phyloP scores from a whole-genome alignment of 2,113 vertebrate genomes.

The Epinephelus lanceolatus region DNA sequence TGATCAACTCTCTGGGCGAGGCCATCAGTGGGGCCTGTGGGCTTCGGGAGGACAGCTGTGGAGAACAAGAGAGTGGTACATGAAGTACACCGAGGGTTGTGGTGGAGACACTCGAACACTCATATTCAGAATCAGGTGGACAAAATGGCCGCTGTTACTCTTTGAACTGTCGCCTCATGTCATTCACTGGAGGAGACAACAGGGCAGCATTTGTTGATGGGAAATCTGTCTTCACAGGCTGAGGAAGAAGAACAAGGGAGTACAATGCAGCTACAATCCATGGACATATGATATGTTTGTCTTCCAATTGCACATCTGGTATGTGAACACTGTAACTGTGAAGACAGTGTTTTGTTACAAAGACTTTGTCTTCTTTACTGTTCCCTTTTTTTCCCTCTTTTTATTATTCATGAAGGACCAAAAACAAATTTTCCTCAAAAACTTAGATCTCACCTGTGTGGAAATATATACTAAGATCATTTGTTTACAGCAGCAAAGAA shows the following conservation, averaged over 20 bases:
- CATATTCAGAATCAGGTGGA: constrained; percentile 11
- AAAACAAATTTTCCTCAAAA: neutral
- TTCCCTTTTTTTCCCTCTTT: neutral
- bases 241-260: neutral
- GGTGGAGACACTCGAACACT: neutral
- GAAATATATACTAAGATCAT: neutral
- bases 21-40: constrained; percentile 68
- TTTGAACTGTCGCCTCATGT: neutral
- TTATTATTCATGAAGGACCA: neutral
- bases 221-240: neutral
- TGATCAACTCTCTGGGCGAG: constrained; percentile 77
- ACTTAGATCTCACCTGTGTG: constrained; percentile 2
- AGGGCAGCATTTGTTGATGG: constrained; percentile 13
- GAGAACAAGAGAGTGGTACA: constrained; percentile 21
- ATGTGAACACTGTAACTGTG: constrained; percentile 8
- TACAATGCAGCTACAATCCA: neutral
- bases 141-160: constrained; percentile 5
- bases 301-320: constrained; percentile 12
- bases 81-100: constrained; percentile 24
- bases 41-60: constrained; percentile 36
- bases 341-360: constrained; percentile 4
- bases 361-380: neutral
- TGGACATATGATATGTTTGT: neutral
- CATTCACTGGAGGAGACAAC: neutral
- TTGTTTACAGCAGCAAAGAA: neutral